A percentile compares a stretch with the other conserved stretches of the same genome.
phyloP scores from a whole-genome alignment of 64 coral and sea anemone genomes.

The Cladopsammia gracilis region DNA sequence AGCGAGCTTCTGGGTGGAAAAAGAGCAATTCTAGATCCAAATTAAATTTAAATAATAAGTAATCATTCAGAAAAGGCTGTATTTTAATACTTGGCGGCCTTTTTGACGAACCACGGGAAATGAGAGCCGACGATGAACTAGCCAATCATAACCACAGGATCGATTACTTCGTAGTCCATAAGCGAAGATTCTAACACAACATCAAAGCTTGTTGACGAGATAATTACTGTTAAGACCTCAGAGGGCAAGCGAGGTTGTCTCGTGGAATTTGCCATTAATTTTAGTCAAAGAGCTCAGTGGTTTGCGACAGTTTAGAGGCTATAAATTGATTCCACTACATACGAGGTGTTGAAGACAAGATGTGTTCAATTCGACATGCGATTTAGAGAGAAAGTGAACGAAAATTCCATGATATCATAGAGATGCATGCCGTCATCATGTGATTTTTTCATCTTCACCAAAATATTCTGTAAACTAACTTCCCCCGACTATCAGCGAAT shows the following conservation, averaged over 20 bases:
- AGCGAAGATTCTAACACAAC: slow-evolving; percentile 29
- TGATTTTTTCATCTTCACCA: slow-evolving; percentile 12
- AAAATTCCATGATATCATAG: background rate
- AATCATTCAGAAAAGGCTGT: background rate
- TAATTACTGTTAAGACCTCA: slow-evolving; percentile 37
- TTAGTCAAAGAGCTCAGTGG: background rate
- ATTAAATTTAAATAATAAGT: background rate
- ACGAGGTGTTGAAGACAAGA: slow-evolving; percentile 15
- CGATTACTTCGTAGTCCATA: background rate
- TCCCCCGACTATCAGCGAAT: slow-evolving; percentile 35
- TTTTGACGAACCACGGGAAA: slow-evolving; percentile 50
- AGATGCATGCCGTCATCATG: background rate
- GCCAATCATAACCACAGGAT: slow-evolving; percentile 6
- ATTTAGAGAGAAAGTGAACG: background rate
- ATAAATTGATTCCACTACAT: background rate
- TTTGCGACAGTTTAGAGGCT: background rate
- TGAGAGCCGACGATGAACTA: background rate
- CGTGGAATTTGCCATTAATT: slow-evolving; percentile 27
- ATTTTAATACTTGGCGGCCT: slow-evolving; percentile 30
- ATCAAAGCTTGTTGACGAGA: slow-evolving; percentile 42
- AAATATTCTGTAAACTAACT: slow-evolving; percentile 40
- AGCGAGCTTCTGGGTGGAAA: background rate
- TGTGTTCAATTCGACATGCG: background rate
- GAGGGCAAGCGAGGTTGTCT: slow-evolving; percentile 5
- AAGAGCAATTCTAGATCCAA: slow-evolving; percentile 2